Evolutionary conservation across 1,140 invertebrate species (phyloP), one percentile per base, ranked within the genome.

Genomic region (Pachypsylla venusta): DNA sequence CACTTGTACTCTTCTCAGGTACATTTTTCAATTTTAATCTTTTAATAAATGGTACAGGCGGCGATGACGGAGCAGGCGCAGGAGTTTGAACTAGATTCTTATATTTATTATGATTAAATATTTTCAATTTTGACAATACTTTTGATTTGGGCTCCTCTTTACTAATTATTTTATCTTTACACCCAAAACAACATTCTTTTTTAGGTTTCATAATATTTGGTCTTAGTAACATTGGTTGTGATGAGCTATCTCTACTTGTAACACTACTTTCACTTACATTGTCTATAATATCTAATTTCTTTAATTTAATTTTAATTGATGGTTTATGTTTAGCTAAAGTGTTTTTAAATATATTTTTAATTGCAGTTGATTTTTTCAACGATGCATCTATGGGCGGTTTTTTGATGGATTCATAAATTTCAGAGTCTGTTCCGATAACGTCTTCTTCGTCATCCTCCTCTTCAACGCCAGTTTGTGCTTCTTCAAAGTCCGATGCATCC

Each of bases 271-370:
- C 22, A 22, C 42, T n/a, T 5, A 19, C 42, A 19, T 5, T 4
- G n/a, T 48, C 42, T 7, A 48, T 48, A 48, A 48, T 48, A 22
- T 48, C 42, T 48, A 19, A 22, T 48, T 48, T 48, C 42, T 48
- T 48, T n/a, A 48, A 22, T 48, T 48, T 48, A n/a, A 48, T 48
- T 48, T 48, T 48, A 19, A 48, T n/a, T 7, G 42, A 35, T n/a
- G 42, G 42, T 4, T 48, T 48, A 19, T 48, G 16, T n/a, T 48
- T 48, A 19, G 42, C 42, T 48, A 48, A 48, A n/a, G 42, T 48
- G 22, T 22, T 48, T 48, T 48, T 48, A n/a, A 48, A 48, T 48
- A 48, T 48, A 48, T 48, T 48, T 19, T 48, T 48, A 19, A 48
- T 48, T 48, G 42, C 42, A 48, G 42, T 48, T 48, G 42, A 48